phyloP scores from a whole-genome alignment of 2,888 invertebrate genomes.

The Euplexia lucipara region DNA sequence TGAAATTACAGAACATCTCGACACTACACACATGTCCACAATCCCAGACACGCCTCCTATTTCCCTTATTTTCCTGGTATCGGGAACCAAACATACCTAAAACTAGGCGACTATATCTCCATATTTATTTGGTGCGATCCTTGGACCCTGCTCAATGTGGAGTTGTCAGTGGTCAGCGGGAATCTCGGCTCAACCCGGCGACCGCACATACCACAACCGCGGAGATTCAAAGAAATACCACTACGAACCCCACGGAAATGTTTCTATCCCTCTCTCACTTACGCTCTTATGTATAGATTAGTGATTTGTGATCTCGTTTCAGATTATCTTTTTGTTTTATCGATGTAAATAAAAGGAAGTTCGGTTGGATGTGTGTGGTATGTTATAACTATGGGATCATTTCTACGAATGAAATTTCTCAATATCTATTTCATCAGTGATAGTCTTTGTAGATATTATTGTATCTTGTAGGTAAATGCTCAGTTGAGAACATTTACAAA shows the following conservation, averaged over 20 bases:
- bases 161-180: slow-evolving; percentile 80
- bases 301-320: slow-evolving; percentile 55
- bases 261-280: slow-evolving; percentile 72
- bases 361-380: slow-evolving; percentile 44
- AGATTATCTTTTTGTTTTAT: slow-evolving; percentile 62
- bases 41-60: slow-evolving; percentile 42
- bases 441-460: background rate
- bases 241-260: slow-evolving; percentile 68
- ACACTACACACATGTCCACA: slow-evolving; percentile 2
- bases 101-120: slow-evolving; percentile 63
- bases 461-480: background rate
- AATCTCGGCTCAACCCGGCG: slow-evolving; percentile 80
- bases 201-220: slow-evolving; percentile 85
- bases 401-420: slow-evolving; percentile 22
- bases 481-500: background rate
- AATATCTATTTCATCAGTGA: slow-evolving; percentile 13
- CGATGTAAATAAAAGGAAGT: slow-evolving; percentile 52
- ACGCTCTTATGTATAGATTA: slow-evolving; percentile 51
- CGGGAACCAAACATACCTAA: slow-evolving; percentile 45
- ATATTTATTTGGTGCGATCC: slow-evolving; percentile 59
- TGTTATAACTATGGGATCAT: slow-evolving; percentile 28
- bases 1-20: slow-evolving; percentile 23
- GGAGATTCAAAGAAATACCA: slow-evolving; percentile 83
- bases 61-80: slow-evolving; percentile 38
- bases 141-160: slow-evolving; percentile 77